These are phyloP conservation scores for Donacobius atricapilla DNA, from an alignment of 2,113 vertebrate species.

Conservation along the genomic window DNA sequence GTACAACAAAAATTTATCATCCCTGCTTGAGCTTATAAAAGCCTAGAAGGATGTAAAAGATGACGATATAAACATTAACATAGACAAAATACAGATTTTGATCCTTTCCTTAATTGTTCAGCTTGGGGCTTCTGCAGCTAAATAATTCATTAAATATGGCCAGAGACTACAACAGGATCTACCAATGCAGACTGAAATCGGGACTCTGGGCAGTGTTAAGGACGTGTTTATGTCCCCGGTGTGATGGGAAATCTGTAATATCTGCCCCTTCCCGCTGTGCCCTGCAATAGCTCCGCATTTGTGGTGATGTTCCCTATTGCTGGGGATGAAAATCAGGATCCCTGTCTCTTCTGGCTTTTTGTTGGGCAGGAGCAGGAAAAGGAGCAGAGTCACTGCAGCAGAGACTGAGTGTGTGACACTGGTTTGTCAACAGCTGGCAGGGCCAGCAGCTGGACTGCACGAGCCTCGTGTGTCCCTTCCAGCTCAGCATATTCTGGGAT, in stretches of 20 bases:
- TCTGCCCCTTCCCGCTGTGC: neutral
- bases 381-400: neutral
- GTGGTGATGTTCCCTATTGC: accelerated
- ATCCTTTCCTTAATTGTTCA: neutral
- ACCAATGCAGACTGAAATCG: neutral
- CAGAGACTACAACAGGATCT: neutral
- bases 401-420: accelerated
- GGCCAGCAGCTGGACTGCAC: neutral
- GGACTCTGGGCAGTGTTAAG: neutral
- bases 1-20: neutral
- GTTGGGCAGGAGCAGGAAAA: neutral
- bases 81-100: neutral
- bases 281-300: accelerated
- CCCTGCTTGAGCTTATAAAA: neutral
- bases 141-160: neutral
- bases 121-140: neutral
- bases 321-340: neutral
- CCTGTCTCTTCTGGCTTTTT: neutral
- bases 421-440: neutral
- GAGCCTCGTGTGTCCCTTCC: neutral
- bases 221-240: accelerated
- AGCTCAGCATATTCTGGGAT: neutral
- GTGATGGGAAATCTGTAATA: neutral
- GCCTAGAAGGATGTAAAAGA: neutral
- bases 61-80: neutral